Base-by-base conservation (phyloP, 2,113 vertebrate species). In the Tylochromis polylepis region DNA sequence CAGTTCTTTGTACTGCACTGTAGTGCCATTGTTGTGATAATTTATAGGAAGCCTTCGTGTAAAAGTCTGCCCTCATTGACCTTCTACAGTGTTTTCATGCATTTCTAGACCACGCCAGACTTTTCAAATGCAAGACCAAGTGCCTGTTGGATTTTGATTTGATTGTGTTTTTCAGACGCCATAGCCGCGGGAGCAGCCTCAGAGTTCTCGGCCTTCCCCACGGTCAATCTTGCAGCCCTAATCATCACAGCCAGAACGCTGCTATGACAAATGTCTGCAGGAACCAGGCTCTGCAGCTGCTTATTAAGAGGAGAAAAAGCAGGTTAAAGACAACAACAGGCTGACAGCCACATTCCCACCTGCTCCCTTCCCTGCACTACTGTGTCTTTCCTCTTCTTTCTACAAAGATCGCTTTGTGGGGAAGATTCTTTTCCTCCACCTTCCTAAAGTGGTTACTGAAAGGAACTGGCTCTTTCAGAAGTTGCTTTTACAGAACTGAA, bases 241-340 rank as follows among this genome's bases (percentile, higher is more conserved):
- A 97, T 97, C 83, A 96, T 98, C 97, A 98, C 97, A 96, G 97
- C 97, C 18, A 95, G 97, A 89, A 97, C 96, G 18, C 55, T 91
- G 24, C 93, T 96, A 96, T 96, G 96, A 96, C 95, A 91, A 91
- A 93, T 85, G 82, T 91, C 65, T 87, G 80, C 85, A 82, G 75
- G 81, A 59, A 87, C 72, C 85, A 11, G 75, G 60, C 60, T 7
- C 41, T 14, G 18, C 87, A 79, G 91, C 85, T 79, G 79, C 81
- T 85, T 80, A 56, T 78, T 80, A 88, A 70, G 83, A 89, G 87
- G 87, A 83, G 58, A 86, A 88, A 65, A 87, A 82, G 91, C 87
- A 81, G 90, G 93, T 90, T 70, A 89, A 60, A 93, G 91, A 89
- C 90, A 70, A 77, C 65, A 58, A 78, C 81, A 87, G 88, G 80